Conservation (phyloP, 1,140 invertebrate genomes). For the Drosophila sechellia region DNA sequence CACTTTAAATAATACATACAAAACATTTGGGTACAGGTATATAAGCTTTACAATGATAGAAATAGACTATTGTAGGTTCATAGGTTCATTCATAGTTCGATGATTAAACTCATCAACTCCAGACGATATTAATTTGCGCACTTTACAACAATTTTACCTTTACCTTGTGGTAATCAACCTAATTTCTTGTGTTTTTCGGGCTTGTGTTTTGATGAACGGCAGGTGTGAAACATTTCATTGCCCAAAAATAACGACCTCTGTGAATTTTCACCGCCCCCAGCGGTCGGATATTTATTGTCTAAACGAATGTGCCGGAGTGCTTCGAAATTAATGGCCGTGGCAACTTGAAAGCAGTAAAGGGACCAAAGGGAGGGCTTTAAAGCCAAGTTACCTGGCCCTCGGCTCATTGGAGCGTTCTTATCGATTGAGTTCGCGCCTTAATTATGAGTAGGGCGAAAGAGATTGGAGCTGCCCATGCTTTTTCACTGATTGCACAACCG, state of each 20-base stretch:
- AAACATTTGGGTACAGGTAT: neutral
- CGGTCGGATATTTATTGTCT: constrained; percentile 59
- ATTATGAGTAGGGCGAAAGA: constrained; percentile 24
- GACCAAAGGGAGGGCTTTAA: constrained; percentile 37
- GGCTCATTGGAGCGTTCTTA: constrained; percentile 3
- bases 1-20: constrained; percentile 2
- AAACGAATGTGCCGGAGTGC: constrained; percentile 49
- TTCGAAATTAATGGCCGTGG: constrained; percentile 55
- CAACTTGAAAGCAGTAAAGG: constrained; percentile 51
- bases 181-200: neutral
- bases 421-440: constrained; percentile 37
- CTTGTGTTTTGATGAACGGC: constrained; percentile 39
- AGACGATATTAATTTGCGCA: neutral
- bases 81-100: too few species aligned
- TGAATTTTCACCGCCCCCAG: constrained; percentile 32
- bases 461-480: constrained; percentile 52
- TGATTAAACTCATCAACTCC: too few species aligned
- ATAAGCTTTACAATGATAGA: neutral
- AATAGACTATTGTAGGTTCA: neutral
- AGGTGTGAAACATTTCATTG: constrained; percentile 59
- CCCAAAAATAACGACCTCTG: constrained; percentile 50
- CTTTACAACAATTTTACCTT: constrained; percentile 8
- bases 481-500: constrained; percentile 59
- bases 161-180: neutral
- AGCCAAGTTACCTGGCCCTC: constrained; percentile 28